Base-by-base conservation (phyloP, 2,888 invertebrate species). In the Ochropleura plecta region DNA sequence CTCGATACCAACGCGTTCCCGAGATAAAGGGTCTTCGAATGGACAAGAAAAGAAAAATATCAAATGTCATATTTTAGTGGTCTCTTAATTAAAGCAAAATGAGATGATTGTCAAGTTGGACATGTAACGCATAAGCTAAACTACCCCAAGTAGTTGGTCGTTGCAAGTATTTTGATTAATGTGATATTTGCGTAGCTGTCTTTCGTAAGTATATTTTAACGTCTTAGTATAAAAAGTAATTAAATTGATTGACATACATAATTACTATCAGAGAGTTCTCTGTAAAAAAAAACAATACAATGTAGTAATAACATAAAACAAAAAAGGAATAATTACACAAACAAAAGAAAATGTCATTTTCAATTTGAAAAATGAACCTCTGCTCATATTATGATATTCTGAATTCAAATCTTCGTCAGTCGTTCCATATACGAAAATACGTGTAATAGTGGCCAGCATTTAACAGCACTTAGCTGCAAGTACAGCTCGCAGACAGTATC, bases 381-480 rank as follows among this genome's bases (percentile, higher is more conserved):
- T 16, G 9, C 4, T 40, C 53, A n/a, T n/a, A n/a, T 16, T 70
- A 60, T 18, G 1, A 18, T 48, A 12, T 66, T 80, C 40, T 18
- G 7, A 57, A 16, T 79, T 70, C 40, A 30, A 57, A 68, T 49
- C 7, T 16, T 48, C 12, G 1, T 40, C n/a, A n/a, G 18, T 12
- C 30, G 18, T 73, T 81, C 62, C 67, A 40, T 68, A n/a, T 48
- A 46, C 68, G 9, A 75, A 65, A 65, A 30, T 20, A 69, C n/a
- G 16, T 42, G 59, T 9, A 16, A 18, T 59, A 80, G 48, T 59
- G 64, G 79, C 79, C 79, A 68, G 40, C n/a, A 46, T 69, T 78
- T 86, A 85, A 80, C 83, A 83, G 88, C 85, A 86, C 86, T 77
- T 82, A 78, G 82, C 53, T 66, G 70, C 80, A 69, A 81, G 81